Evolutionary conservation across 2,888 invertebrate species (phyloP), one percentile per base, ranked within the genome.

Genomic region (Epistrophe grossulariae): DNA sequence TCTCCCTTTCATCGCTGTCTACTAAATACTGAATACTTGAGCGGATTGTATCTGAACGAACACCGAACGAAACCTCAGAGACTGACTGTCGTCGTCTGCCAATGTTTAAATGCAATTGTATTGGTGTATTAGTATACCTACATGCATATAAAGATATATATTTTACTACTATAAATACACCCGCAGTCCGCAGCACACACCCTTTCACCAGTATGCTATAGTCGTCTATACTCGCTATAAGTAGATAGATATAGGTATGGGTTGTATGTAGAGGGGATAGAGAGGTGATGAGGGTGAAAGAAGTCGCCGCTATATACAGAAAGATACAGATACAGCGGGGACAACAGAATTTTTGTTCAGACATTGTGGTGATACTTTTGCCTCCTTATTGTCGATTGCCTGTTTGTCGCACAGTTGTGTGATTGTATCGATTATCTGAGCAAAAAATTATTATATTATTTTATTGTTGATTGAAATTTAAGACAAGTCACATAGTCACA

Each of bases 1-100:
- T 87, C 83, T 87, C 87, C 87, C 87, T 87, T 79, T 87, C 87
- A 87, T 87, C 83, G 87, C 87, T 87, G 87, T 24, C 87, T 83
- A 76, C 40, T 83, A 79, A 87, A 87, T 87, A 87, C 87, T 87
- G 83, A 87, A 87, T 76, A 87, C 76, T 87, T 79, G 76, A 87
- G 50, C 79, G 87, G 79, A 87, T 87, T 87, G 87, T 87, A 76
- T 87, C 83, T 83, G 71, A 79, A 76, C 87, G 87, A 83, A 87
- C 48, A 87, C 87, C 87, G 83, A 85, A 85, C 81, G 85, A 85
- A 85, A 85, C 82, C 74, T 81, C 85, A 74, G 85, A 87, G 87
- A 87, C 87, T 87, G 87, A 87, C 74, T 87, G 82, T 87, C 83
- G 87, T 87, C 85, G 85, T 73, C 84, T 68, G 43, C 17, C 70